Percentiles rank a stretch among this genome's conserved stretches.
These are phyloP conservation scores for Gallinago solitaria DNA, from an alignment of 2,797 vertebrate genomes.

Conservation along the genomic window DNA sequence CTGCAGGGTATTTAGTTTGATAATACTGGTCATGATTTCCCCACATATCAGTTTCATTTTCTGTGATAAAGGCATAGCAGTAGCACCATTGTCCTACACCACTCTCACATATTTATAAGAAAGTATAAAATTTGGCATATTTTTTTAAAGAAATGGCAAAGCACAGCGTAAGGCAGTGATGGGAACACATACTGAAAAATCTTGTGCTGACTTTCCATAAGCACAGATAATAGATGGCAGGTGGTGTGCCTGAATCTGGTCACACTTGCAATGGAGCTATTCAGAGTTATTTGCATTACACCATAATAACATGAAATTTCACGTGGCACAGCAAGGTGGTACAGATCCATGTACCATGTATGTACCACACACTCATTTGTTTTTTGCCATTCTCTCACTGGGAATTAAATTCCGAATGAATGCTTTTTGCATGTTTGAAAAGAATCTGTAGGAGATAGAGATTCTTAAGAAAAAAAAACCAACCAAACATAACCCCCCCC, in stretches of 20 bases:
- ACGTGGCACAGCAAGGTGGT: not conserved
- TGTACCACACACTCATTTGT: not conserved
- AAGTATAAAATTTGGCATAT: not conserved
- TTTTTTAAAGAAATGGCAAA: not conserved
- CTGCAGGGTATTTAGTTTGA: not conserved
- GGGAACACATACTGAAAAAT: not conserved
- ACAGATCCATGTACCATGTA: not conserved
- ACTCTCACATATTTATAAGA: not conserved
- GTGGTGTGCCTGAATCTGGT: not conserved
- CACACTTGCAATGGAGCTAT: rapidly evolving
- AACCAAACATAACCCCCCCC: too few relatives aligned
- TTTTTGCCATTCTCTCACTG: not conserved
- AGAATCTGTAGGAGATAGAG: not conserved
- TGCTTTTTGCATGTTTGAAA: not conserved
- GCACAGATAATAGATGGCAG: not conserved
- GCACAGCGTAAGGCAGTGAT: not conserved
- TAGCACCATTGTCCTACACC: not conserved
- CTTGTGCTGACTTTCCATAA: not conserved
- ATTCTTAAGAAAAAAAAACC: not conserved
- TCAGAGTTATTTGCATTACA: not conserved
- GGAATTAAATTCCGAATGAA: not conserved
- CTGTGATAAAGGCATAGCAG: not conserved
- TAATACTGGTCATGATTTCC: not conserved
- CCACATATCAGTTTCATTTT: not conserved
- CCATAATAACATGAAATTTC: rapidly evolving